Conservation (phyloP, 2,888 invertebrate genomes). For the Plusia festucae region DNA sequence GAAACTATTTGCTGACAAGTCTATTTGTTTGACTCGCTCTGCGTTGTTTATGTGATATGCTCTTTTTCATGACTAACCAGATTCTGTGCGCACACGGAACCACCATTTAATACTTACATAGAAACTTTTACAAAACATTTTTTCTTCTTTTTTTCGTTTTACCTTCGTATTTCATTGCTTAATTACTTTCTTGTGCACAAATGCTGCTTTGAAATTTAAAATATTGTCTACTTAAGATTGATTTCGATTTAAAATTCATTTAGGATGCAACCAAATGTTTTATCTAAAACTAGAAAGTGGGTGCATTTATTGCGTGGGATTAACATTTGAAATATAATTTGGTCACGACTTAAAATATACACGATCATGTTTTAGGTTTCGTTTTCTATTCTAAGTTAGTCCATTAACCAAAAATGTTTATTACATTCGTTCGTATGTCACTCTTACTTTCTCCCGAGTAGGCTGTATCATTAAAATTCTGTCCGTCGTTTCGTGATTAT, state of each 20-base stretch:
- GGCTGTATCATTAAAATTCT: slow-evolving; percentile 69
- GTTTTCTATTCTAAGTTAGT: slow-evolving; percentile 64
- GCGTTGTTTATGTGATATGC: slow-evolving; percentile 30
- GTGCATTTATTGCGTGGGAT: slow-evolving; percentile 57
- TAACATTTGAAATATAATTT: slow-evolving; percentile 57
- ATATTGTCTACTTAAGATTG: slow-evolving; percentile 34
- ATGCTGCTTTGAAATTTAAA: slow-evolving; percentile 32
- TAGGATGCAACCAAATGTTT: slow-evolving; percentile 53
- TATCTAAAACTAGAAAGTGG: slow-evolving; percentile 58
- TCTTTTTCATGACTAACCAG: slow-evolving; percentile 41
- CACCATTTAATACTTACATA: background rate
- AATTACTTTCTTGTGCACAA: slow-evolving; percentile 28
- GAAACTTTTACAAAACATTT: background rate
- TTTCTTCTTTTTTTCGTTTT: background rate
- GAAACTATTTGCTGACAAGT: slow-evolving; percentile 72
- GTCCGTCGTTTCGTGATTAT: slow-evolving; percentile 56
- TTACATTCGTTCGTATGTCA: slow-evolving; percentile 55
- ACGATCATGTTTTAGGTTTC: slow-evolving; percentile 58
- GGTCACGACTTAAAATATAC: slow-evolving; percentile 57
- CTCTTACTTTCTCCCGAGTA: slow-evolving; percentile 73
- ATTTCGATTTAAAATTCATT: slow-evolving; percentile 47
- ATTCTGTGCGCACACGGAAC: slow-evolving; percentile 11
- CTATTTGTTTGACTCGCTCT: slow-evolving; percentile 70
- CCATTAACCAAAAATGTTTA: slow-evolving; percentile 66
- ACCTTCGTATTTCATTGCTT: slow-evolving; percentile 10